Base-by-base conservation (phyloP, 1,140 invertebrate species). In the Agrypnia vestita region DNA sequence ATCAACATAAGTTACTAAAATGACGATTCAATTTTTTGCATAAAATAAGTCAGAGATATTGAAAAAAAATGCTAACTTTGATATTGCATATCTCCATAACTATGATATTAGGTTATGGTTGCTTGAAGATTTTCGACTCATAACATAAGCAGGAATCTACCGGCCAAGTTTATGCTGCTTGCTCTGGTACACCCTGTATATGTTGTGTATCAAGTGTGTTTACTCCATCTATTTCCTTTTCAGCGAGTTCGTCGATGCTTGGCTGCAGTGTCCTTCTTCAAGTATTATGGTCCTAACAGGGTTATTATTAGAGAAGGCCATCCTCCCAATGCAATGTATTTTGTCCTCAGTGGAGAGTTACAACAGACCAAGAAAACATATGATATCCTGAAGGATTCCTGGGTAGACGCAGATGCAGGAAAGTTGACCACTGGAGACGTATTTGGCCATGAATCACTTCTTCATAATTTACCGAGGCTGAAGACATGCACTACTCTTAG, bases 361-460 rank as follows among this genome's bases (percentile, higher is more conserved):
- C 84, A 83, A 13, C 86, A 92, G 21, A 89, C 88, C 21, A 89
- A 89, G 75, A 84, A 87, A 72, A 83, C 88, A 1, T 90, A 82
- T 44, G 91, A 93, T 80, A 86, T 89, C 13, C 83, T 91, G 12
- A 84, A 89, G 0, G 86, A 90, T 8, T 84, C 90, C 76, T 85
- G 87, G n/a, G 86, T 91, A n/a, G 85, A 88, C 1, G 84, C 88
- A 11, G 86, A 88, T 1, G 76, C 88, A 1, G 88, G 86, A 0
- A 84, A 81, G n/a, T 86, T 88, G 85, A 85, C 85, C 43, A 17
- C 87, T 0, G 92, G 92, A 0, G 91, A 92, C 64, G 91, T 91
- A 86, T 93, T 93, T 82, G 93, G 92, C 0, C 91, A 93, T 84
- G 89, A 92, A 15, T 91, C 91, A n/a, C 84, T 93, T 19, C 84